These are phyloP conservation scores for Sporophila hypoxantha DNA, from an alignment of 2,113 vertebrate genomes.

Conservation along the genomic window DNA sequence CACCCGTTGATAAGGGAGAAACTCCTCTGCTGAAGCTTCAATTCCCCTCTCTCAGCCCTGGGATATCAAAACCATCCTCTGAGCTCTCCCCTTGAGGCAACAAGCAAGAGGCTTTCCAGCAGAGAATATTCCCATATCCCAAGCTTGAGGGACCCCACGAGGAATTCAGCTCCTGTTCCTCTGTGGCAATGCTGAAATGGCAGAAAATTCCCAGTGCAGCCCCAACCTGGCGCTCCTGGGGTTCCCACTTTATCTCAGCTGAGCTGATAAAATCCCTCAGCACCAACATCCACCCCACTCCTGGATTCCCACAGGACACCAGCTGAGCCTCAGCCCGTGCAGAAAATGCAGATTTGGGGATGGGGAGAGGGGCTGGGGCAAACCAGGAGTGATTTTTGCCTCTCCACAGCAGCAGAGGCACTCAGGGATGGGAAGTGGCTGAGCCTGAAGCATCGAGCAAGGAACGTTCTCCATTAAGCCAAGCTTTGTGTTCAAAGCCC, in stretches of 20 bases:
- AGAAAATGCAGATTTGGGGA: not conserved
- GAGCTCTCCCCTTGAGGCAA: no score
- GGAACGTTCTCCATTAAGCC: slow-evolving; percentile 46
- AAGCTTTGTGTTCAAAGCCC: slow-evolving; percentile 20
- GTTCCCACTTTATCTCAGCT: not conserved
- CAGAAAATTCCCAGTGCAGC: not conserved
- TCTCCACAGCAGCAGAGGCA: not conserved
- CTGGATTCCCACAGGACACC: accelerated
- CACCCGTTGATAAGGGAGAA: no score
- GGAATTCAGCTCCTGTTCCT: not conserved
- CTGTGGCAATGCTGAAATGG: accelerated
- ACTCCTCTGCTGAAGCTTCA: no score
- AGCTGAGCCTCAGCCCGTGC: accelerated
- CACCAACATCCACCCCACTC: accelerated
- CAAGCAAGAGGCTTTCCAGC: no score
- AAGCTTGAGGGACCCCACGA: no score
- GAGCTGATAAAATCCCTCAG: not conserved
- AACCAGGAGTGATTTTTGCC: not conserved
- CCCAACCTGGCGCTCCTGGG: not conserved
- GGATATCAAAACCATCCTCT: no score
- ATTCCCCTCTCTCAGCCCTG: no score
- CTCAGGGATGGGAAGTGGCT: not conserved
- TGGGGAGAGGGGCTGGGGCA: not conserved
- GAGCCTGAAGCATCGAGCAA: not conserved
- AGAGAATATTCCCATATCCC: no score